Percentiles rank a stretch among this genome's conserved stretches.
These are phyloP conservation scores for Trichomycterus rosablanca DNA, from an alignment of 2,113 vertebrate genomes.

Conservation along the genomic window DNA sequence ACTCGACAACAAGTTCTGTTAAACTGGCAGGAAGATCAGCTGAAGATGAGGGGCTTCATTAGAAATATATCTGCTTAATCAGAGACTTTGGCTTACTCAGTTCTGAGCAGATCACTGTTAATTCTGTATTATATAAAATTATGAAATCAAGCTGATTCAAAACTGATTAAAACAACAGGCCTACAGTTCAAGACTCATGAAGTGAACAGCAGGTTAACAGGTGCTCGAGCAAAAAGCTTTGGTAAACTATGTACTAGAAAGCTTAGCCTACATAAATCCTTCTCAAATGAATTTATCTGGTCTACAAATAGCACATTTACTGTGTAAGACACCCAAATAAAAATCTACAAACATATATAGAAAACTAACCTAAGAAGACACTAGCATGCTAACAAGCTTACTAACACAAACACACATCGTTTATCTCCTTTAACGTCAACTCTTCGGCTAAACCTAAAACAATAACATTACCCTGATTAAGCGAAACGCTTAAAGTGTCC, in stretches of 20 bases:
- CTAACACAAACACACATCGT: neutral
- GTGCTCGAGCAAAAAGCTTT: constrained; percentile 3
- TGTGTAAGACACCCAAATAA: no score
- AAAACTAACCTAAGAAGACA: neutral
- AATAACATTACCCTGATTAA: neutral
- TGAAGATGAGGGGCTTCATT: neutral
- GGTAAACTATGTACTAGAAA: no score
- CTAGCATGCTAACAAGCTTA: neutral
- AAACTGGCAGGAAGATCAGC: neutral
- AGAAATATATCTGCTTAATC: neutral
- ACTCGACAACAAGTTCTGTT: neutral
- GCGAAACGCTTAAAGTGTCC: neutral
- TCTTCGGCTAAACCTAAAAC: neutral
- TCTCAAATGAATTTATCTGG: no score
- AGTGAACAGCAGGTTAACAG: neutral
- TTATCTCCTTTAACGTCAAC: neutral
- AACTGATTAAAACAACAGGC: no score
- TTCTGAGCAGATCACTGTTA: neutral
- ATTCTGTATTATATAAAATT: neutral
- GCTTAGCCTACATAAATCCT: no score
- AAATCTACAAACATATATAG: neutral
- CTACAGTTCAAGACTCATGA: neutral
- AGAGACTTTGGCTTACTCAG: neutral
- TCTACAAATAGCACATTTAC: no score
- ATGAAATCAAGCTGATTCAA: no score